Evolutionary conservation across 2,797 vertebrate genomes (phyloP).

Genomic region (Aeoliscus strigatus): DNA sequence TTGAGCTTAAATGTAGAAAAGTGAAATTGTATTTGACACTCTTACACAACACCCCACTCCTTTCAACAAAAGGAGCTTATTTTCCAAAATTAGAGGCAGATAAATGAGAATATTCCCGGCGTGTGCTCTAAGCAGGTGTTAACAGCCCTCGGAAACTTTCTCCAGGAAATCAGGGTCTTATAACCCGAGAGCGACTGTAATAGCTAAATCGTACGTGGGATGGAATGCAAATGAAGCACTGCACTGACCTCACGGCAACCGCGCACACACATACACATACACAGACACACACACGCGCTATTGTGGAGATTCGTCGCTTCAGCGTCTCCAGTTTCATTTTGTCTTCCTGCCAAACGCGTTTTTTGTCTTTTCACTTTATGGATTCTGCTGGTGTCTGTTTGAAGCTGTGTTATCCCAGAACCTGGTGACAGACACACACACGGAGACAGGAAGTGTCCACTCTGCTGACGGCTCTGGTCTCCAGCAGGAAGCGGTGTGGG

Average conservation of each 20-base stretch:
- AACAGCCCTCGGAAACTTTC: slow-evolving; percentile 26
- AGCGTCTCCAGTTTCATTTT: too few relatives aligned
- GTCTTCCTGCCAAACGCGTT: too few relatives aligned
- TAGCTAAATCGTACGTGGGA: slow-evolving; percentile 18
- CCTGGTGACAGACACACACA: too few relatives aligned
- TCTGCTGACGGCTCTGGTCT: too few relatives aligned
- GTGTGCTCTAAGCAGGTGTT: slow-evolving; percentile 25
- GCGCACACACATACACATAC: too few relatives aligned
- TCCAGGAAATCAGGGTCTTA: slow-evolving; percentile 23
- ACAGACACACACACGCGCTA: too few relatives aligned
- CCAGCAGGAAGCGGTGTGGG: too few relatives aligned
- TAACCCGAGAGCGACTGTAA: slow-evolving; percentile 27
- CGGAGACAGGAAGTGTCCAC: too few relatives aligned
- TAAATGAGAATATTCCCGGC: slow-evolving; percentile 39
- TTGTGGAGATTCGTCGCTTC: too few relatives aligned
- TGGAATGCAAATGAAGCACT: slow-evolving; percentile 27
- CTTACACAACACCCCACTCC: slow-evolving; percentile 12
- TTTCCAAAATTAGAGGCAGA: slow-evolving; percentile 27
- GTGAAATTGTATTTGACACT: slow-evolving; percentile 11
- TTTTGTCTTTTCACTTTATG: too few relatives aligned
- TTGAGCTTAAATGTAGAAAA: slow-evolving; percentile 2
- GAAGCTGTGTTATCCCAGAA: too few relatives aligned
- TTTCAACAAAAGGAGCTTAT: slow-evolving; percentile 30
- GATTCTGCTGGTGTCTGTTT: too few relatives aligned
- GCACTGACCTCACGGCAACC: slow-evolving; percentile 21